A percentile compares a stretch with the other conserved stretches of the same genome.
Evolutionary conservation across 2,113 vertebrate genomes (phyloP).

Genomic region (Canis aureus): DNA sequence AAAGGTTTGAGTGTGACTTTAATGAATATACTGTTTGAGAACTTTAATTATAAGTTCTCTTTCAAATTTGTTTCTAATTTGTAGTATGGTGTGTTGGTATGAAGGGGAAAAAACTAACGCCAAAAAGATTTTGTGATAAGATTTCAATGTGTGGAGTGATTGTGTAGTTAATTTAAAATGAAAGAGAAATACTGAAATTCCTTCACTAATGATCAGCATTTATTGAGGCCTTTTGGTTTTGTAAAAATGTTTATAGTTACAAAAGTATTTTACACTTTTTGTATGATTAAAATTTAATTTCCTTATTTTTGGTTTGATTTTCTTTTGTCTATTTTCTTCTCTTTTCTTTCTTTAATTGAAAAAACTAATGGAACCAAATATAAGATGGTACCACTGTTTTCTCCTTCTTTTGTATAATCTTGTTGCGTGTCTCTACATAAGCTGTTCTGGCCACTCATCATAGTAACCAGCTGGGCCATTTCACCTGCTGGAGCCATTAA

Average conservation of each 20-base stretch:
- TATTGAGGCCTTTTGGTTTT: slow-evolving; percentile 73
- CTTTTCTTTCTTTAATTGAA: slow-evolving; percentile 80
- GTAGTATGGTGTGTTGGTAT: not conserved
- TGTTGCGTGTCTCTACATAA: slow-evolving; percentile 93
- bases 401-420: slow-evolving; percentile 88
- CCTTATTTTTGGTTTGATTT: slow-evolving; percentile 76
- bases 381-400: slow-evolving; percentile 87
- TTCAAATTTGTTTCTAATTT: slow-evolving; percentile 59
- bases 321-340: slow-evolving; percentile 63
- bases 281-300: slow-evolving; percentile 76
- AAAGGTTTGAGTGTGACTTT: slow-evolving; percentile 37
- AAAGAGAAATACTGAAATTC: slow-evolving; percentile 80
- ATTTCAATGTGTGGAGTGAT: slow-evolving; percentile 55
- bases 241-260: slow-evolving; percentile 72
- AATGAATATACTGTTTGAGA: slow-evolving; percentile 56
- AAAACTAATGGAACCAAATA: slow-evolving; percentile 83
- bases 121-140: not conserved
- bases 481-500: slow-evolving; percentile 99
- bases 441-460: slow-evolving; percentile 98
- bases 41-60: slow-evolving; percentile 57
- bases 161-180: slow-evolving; percentile 70
- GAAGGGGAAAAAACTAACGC: not conserved
- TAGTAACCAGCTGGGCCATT: slow-evolving; percentile 99
- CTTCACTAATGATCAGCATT: slow-evolving; percentile 83
- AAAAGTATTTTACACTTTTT: slow-evolving; percentile 72